phyloP scores from a whole-genome alignment of 2,797 vertebrate species.

The Enteromius radiatus region DNA sequence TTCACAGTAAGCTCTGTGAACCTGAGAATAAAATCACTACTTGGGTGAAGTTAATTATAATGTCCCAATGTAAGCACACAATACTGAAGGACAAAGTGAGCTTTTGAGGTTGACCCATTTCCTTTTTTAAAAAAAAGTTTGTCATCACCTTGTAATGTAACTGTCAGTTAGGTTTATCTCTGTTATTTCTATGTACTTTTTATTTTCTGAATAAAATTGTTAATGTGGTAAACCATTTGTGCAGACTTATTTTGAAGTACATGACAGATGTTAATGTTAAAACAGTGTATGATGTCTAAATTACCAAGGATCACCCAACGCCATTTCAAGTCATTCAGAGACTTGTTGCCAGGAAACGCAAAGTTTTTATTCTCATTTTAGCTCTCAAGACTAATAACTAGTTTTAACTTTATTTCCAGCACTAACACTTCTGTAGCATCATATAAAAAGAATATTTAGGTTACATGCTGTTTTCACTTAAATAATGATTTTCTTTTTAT shows the following conservation, averaged over 20 bases:
- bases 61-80: neutral
- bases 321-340: neutral
- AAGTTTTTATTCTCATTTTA: neutral
- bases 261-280: neutral
- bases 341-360: neutral
- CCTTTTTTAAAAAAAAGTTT: neutral
- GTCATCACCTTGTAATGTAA: neutral
- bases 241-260: neutral
- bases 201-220: slow-evolving; percentile 52
- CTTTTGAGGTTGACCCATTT: neutral
- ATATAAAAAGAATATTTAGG: neutral
- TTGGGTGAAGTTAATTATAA: neutral
- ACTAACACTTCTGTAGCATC: neutral
- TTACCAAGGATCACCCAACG: neutral
- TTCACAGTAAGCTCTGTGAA: neutral
- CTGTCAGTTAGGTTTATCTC: neutral
- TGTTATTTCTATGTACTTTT: neutral
- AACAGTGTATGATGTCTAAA: neutral
- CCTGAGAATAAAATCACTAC: neutral
- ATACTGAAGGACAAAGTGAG: neutral
- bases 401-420: too few relatives aligned
- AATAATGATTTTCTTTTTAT: neutral
- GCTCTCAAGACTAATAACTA: neutral
- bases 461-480: neutral
- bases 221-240: slow-evolving; percentile 1